A percentile compares a stretch with the other conserved stretches of the same genome.
These are phyloP conservation scores for roundworm (Caenorhabditis elegans) DNA, from an alignment of 1,140 invertebrate species.

Conservation along the genomic window WBcel235 BX284602.5:11043001-11043500, in stretches of 20 bases:
- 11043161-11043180: neutral
- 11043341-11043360: neutral
- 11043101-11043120: constrained; percentile 5
- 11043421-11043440: constrained; percentile 22
- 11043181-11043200: neutral
- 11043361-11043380: too few species aligned
- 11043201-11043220: neutral
- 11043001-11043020: constrained; percentile 28
- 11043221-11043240: constrained; percentile 4
- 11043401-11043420: neutral
- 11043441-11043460: neutral
- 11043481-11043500: too few species aligned
- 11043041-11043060: constrained; percentile 18
- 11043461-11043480: neutral
- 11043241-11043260: neutral
- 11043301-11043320: constrained; percentile 18
- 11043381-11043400: too few species aligned
- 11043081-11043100: neutral
- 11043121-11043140: constrained; percentile 18
- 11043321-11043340: neutral
- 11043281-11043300: constrained; percentile 28
- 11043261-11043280: neutral
- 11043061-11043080: constrained; percentile 10
- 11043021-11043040: neutral
- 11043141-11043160: neutral